Evolutionary conservation across 2,797 vertebrate species (phyloP).

Genomic region (Heterohyrax brucei): DNA sequence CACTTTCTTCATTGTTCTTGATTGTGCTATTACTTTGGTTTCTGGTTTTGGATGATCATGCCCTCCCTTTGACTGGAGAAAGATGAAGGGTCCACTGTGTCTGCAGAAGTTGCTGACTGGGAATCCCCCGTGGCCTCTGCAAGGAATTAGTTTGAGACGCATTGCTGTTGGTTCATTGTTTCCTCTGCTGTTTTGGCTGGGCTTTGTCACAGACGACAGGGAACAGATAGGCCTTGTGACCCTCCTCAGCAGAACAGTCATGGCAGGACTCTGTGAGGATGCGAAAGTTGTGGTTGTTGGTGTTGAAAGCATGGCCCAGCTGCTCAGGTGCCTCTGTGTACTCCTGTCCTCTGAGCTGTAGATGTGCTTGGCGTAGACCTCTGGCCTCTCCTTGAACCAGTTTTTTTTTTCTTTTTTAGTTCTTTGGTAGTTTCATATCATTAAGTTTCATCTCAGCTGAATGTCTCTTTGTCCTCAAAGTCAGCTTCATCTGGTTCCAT

Average conservation of each 20-base stretch:
- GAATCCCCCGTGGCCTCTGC: constrained; percentile 91
- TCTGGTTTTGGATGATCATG: constrained; percentile 93
- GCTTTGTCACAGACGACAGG: constrained; percentile 94
- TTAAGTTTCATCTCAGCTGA: too few species aligned
- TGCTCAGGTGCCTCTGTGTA: constrained; percentile 92
- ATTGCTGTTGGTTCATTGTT: constrained; percentile 91
- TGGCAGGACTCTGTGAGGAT: constrained; percentile 93
- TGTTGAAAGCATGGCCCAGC: constrained; percentile 94
- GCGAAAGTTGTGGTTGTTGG: constrained; percentile 93
- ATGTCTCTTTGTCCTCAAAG: constrained; percentile 81
- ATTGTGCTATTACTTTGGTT: constrained; percentile 78
- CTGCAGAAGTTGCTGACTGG: constrained; percentile 94
- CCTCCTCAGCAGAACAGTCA: constrained; percentile 86
- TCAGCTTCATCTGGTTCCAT: constrained; percentile 84
- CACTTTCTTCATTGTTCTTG: constrained; percentile 90
- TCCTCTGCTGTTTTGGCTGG: constrained; percentile 92
- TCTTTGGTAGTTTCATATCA: constrained; percentile 92
- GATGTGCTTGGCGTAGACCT: constrained; percentile 91
- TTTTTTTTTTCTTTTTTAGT: constrained; percentile 82
- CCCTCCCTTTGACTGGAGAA: constrained; percentile 92
- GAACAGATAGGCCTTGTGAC: constrained; percentile 91
- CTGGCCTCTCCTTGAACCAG: constrained; percentile 93
- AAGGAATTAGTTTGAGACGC: constrained; percentile 91
- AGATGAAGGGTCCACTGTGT: constrained; percentile 92
- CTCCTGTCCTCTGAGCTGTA: constrained; percentile 92